These are phyloP conservation scores for Macrotis lagotis DNA, from an alignment of 2,113 vertebrate genomes.

Conservation along the genomic window DNA sequence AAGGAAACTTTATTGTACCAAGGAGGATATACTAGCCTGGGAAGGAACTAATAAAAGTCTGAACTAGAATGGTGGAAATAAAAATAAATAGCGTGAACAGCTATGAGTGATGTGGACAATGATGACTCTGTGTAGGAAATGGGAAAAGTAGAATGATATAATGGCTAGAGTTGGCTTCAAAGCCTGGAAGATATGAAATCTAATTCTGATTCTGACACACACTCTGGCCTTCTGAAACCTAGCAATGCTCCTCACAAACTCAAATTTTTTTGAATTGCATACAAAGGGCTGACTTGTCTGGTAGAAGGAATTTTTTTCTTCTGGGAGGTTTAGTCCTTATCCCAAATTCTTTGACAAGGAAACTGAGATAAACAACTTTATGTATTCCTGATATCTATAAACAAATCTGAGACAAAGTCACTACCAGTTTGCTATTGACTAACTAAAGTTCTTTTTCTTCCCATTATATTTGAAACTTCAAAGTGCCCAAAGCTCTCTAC, in stretches of 20 bases:
- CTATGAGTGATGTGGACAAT: not conserved
- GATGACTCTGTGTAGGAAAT: not conserved
- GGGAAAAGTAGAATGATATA: not conserved
- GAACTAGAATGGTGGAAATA: not conserved
- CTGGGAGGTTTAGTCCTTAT: not conserved
- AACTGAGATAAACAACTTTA: constrained; percentile 4
- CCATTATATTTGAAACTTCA: constrained; percentile 50
- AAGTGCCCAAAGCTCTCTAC: not conserved
- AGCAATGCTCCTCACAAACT: not conserved
- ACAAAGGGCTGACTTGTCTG: not conserved
- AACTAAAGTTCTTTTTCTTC: constrained; percentile 44
- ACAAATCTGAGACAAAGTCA: constrained; percentile 25
- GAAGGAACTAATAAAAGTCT: not conserved
- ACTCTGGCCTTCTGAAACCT: not conserved
- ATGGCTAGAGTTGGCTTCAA: not conserved
- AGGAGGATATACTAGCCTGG: not conserved
- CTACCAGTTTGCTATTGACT: constrained; percentile 39
- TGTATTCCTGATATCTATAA: constrained; percentile 22
- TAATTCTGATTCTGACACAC: not conserved
- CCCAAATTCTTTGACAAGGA: not conserved
- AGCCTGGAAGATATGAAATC: not conserved
- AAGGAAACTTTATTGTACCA: not conserved
- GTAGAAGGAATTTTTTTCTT: not conserved
- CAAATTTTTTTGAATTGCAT: not conserved
- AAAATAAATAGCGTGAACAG: not conserved